These are phyloP conservation scores for Craniophora ligustri DNA, from an alignment of 2,888 invertebrate species.

Conservation along the genomic window DNA sequence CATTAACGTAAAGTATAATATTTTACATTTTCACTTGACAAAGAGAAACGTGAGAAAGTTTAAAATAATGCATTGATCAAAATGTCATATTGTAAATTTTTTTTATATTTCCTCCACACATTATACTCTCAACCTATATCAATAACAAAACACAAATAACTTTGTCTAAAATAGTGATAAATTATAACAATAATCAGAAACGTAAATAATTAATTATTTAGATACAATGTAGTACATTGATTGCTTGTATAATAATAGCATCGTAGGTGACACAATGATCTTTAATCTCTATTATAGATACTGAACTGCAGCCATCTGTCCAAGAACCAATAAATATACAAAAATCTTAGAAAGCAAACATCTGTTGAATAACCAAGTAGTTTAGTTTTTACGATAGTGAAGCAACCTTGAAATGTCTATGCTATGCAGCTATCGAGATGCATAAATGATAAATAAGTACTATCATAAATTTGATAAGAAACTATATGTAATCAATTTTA, in stretches of 20 bases:
- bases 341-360: constrained; percentile 1
- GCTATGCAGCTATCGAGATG: constrained; percentile 24
- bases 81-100: not conserved
- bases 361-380: no score
- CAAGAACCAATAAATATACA: constrained; percentile 7
- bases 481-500: no score
- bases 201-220: constrained; percentile 24
- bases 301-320: constrained; percentile 8
- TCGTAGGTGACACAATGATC: constrained; percentile 41
- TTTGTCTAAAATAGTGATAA: not conserved
- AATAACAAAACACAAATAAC: no score
- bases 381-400: no score
- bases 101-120: not conserved
- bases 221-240: constrained; percentile 24
- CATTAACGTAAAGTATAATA: not conserved
- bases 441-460: constrained; percentile 7
- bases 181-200: constrained; percentile 11
- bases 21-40: not conserved
- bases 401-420: no score
- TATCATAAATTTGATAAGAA: constrained; percentile 10
- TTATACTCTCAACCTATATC: no score
- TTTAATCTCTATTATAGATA: constrained; percentile 38
- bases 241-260: constrained; percentile 37
- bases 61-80: no score
- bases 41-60: not conserved